phyloP scores from a whole-genome alignment of 2,888 invertebrate genomes.

The Stenolophus ochropezus region DNA sequence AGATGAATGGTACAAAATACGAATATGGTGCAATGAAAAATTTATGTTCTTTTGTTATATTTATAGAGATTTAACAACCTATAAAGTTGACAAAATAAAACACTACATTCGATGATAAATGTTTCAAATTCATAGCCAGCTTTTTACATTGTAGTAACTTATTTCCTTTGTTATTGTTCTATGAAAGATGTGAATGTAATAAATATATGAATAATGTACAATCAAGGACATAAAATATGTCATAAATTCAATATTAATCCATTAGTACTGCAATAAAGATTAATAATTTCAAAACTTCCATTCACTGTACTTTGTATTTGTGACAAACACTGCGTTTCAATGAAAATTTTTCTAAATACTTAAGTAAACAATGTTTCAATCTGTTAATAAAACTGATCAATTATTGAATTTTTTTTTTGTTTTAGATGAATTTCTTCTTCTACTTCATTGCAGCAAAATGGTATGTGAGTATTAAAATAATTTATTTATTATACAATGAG shows the following conservation, averaged over 20 bases:
- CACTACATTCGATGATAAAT: slow-evolving; percentile 21
- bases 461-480: slow-evolving; percentile 35
- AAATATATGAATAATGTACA: slow-evolving; percentile 12
- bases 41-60: slow-evolving; percentile 41
- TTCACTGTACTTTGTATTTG: slow-evolving; percentile 10
- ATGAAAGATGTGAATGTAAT: neutral
- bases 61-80: slow-evolving; percentile 41
- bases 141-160: neutral
- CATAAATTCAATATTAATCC: slow-evolving; percentile 31
- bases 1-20: slow-evolving; percentile 17
- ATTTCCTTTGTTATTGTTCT: neutral
- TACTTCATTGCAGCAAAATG: slow-evolving; percentile 14
- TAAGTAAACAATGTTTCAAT: neutral
- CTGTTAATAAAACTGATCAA: neutral
- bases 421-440: slow-evolving; percentile 2
- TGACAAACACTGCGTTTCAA: slow-evolving; percentile 10
- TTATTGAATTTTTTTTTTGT: slow-evolving; percentile 50
- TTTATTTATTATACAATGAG: slow-evolving; percentile 22
- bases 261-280: slow-evolving; percentile 29
- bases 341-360: neutral
- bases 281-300: slow-evolving; percentile 25
- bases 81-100: slow-evolving; percentile 16
- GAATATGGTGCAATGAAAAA: slow-evolving; percentile 27
- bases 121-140: slow-evolving; percentile 10
- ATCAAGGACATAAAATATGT: slow-evolving; percentile 30